Base-by-base conservation (phyloP, 2,888 invertebrate species). In the Leptinotarsa haldemani region DNA sequence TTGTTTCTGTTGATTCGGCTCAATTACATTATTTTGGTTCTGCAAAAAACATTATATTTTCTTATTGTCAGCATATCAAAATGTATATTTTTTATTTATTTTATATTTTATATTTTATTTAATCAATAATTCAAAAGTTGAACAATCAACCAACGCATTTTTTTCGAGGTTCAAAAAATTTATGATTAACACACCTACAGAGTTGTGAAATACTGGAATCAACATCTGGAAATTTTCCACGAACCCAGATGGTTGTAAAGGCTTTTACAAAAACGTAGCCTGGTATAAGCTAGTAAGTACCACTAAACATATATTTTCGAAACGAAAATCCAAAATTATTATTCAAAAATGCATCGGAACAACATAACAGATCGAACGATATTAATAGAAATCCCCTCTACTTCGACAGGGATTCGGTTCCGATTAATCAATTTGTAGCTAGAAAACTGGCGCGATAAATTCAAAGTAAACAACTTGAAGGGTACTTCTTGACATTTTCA, bases 381-480 rank as follows among this genome's bases (percentile, higher is more conserved):
- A 73, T 70, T 77, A 75, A 77, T 77, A 78, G 78, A 78, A 75
- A 76, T 77, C 77, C 77, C 78, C 78, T 75, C 78, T 77, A 77
- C 78, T 73, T 63, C 25, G 20, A 63, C 72, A 56, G 66, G 61
- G 76, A 79, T 81, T 81, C 80, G 82, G 80, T 77, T 79, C 81
- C 81, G 81, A 83, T 82, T 81, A 82, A 83, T 83, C 82, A 83
- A 80, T 82, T 82, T 81, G 80, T 82, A 81, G 78, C 80, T 77
- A 78, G 80, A 79, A 81, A 82, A 83, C 82, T 40, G 80, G 82
- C 83, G 83, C 82, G 83, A 82, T 83, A 82, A 82, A 80, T 78
- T 78, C 82, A 81, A 80, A 75, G 81, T 82, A 81, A 82, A 82
- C 82, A 82, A 80, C 70, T 61, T 64, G 69, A 74, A 79, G 78